Conservation (phyloP, 2,888 invertebrate species). For the Eumacrocentrus americanus region DNA sequence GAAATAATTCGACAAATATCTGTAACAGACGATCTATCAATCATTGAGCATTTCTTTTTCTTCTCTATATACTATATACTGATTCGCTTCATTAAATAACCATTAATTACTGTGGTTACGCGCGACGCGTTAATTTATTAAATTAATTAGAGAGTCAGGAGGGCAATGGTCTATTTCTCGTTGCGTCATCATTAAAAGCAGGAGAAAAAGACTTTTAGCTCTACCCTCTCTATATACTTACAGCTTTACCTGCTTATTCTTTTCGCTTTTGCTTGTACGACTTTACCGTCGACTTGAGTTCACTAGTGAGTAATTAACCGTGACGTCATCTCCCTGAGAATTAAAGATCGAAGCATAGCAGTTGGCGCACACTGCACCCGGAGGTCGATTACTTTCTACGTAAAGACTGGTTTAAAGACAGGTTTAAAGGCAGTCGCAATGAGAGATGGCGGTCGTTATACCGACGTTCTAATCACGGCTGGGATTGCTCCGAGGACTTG, state of each 20-base stretch:
- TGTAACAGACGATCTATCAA: slow-evolving; percentile 5
- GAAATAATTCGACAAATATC: slow-evolving; percentile 5
- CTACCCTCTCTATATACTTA: slow-evolving; percentile 17
- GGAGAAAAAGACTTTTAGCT: slow-evolving; percentile 4
- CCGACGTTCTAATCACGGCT: slow-evolving; percentile 35
- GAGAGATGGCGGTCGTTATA: slow-evolving; percentile 32
- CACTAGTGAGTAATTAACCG: slow-evolving; percentile 34
- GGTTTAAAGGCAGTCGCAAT: slow-evolving; percentile 31
- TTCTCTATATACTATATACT: neutral
- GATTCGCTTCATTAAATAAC: slow-evolving; percentile 14
- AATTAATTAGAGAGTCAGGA: slow-evolving; percentile 20
- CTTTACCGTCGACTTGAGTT: slow-evolving; percentile 1
- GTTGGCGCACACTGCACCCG: slow-evolving; percentile 21
- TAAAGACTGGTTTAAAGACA: slow-evolving; percentile 34
- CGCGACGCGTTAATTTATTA: slow-evolving; percentile 13
- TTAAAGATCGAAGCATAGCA: slow-evolving; percentile 2
- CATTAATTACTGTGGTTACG: slow-evolving; percentile 13
- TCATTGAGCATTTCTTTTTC: neutral
- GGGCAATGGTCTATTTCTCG: slow-evolving; percentile 4
- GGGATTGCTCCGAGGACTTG: neutral
- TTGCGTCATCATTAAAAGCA: slow-evolving; percentile 3
- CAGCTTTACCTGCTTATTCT: slow-evolving; percentile 22
- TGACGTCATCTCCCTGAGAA: slow-evolving; percentile 32
- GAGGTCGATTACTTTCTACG: slow-evolving; percentile 36
- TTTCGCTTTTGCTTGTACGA: slow-evolving; percentile 32